Base-by-base conservation (phyloP, 30 jellyfish, hydroid and myxozoan genomes). In the Pelagia noctiluca region DNA sequence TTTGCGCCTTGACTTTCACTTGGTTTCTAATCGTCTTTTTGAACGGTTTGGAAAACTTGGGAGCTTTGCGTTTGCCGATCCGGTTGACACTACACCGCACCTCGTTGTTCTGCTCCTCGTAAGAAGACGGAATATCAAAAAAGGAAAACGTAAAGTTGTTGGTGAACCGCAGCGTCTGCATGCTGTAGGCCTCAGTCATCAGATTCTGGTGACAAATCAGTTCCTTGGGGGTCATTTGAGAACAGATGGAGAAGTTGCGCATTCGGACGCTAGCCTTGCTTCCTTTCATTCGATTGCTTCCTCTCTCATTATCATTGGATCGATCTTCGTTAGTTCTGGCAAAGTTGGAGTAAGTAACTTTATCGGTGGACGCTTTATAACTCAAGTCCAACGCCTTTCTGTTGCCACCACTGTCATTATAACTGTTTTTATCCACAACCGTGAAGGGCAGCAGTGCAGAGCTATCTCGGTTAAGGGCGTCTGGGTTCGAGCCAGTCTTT, bases 91-190 rank as follows among this genome's bases (percentile, higher is more conserved):
- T 60, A 0, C 62, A n/a, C 31, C 48, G 80, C 3, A 82, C 28
- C 47, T 29, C 18, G 23, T 69, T 63, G 31, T 36, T 57, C 34
- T 82, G 81, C 86, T 54, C 85, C 21, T 52, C 71, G 38, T 82
- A 82, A 2, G 47, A 36, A 47, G 92, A 50, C 28, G 77, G 92
- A 75, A 71, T n/a, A 10, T 68, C 73, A 70, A 82, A 82, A 70
- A 82, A 82, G 1, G 92, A 82, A 31, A 68, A 82, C 16, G 92
- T 82, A 57, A 16, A 69, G 37, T 52, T 69, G 50, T 47, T 82
- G 26, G 92, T 82, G 47, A 82, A 69, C 31, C 76, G 80, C 75
- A 82, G 29, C 35, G 25, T 49, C 48, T 82, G 80, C 86, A 82
- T 48, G 70, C 86, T 33, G 34, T 68, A 68, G 32, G 54, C 84